Conservation (phyloP, 2,797 vertebrate species). For the Bucorvus abyssinicus region DNA sequence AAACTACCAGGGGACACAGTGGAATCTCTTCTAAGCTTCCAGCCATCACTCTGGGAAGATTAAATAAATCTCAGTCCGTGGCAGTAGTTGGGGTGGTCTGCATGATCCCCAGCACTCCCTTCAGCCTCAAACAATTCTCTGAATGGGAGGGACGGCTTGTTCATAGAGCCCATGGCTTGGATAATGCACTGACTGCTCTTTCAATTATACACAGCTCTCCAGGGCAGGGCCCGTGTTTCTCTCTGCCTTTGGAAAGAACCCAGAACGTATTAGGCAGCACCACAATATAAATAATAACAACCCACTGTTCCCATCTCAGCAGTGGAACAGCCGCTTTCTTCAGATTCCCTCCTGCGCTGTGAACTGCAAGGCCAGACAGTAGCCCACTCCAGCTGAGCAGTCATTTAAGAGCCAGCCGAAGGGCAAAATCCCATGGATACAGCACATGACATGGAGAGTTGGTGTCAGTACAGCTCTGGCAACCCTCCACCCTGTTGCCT, state of each 20-base stretch:
- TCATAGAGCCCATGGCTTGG: not conserved
- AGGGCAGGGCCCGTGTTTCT: not conserved
- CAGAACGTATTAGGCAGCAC: constrained; percentile 44
- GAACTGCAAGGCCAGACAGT: constrained; percentile 54
- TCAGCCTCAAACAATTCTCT: constrained; percentile 43
- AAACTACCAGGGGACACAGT: constrained; percentile 48
- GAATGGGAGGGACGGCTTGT: constrained; percentile 32
- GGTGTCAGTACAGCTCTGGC: not conserved
- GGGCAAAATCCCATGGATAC: constrained; percentile 22
- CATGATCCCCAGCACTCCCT: constrained; percentile 13
- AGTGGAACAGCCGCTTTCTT: constrained; percentile 1
- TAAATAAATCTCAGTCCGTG: constrained; percentile 38
- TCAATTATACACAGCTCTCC: constrained; percentile 8
- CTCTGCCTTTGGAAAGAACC: constrained; percentile 39
- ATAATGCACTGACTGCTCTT: constrained; percentile 44
- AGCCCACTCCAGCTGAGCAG: constrained; percentile 49
- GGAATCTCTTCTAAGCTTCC: constrained; percentile 52
- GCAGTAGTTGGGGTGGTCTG: constrained; percentile 48
- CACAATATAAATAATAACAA: constrained; percentile 66
- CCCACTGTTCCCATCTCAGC: constrained; percentile 47
- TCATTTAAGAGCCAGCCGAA: constrained; percentile 6
- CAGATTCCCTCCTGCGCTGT: constrained; percentile 18
- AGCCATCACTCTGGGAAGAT: not conserved
- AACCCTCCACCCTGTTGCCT: not conserved
- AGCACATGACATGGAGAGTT: not conserved